Conservation (phyloP, 2,888 invertebrate genomes). For the Merodon equestris region DNA sequence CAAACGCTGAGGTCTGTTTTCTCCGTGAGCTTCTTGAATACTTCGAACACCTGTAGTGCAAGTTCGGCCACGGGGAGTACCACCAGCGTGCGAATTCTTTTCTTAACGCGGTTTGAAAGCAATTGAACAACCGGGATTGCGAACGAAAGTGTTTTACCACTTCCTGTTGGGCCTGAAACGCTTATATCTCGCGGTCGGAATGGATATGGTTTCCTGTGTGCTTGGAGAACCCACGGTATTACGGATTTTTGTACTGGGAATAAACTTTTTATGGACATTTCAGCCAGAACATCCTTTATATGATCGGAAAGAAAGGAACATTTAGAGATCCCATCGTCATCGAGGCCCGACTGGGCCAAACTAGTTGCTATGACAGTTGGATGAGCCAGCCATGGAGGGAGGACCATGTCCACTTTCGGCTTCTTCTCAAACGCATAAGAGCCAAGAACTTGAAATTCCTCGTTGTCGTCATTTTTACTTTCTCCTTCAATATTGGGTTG, state of each 20-base stretch:
- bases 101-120: conserved; percentile 82
- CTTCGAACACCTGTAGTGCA: conserved; percentile 92
- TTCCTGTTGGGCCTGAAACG: conserved; percentile 98
- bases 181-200: conserved; percentile 93
- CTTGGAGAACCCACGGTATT: conserved; percentile 87
- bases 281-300: conserved; percentile 83
- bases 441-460: conserved; percentile 82
- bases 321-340: conserved; percentile 80
- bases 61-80: conserved; percentile 95
- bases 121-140: conserved; percentile 93
- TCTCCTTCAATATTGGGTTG: background rate
- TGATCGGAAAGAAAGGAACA: conserved; percentile 81
- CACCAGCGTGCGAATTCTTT: conserved; percentile 89
- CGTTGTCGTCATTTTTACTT: conserved; percentile 22
- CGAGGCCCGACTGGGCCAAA: conserved; percentile 81
- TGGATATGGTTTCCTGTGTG: conserved; percentile 81
- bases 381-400: conserved; percentile 93
- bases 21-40: conserved; percentile 86
- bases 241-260: conserved; percentile 92
- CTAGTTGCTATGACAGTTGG: conserved; percentile 89
- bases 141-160: conserved; percentile 97
- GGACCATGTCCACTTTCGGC: conserved; percentile 84
- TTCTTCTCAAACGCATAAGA: conserved; percentile 82
- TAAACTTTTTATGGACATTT: conserved; percentile 86
- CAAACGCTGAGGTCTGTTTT: conserved; percentile 86